phyloP scores from a whole-genome alignment of 2,113 vertebrate species.

The Xenotilapia leptura region DNA sequence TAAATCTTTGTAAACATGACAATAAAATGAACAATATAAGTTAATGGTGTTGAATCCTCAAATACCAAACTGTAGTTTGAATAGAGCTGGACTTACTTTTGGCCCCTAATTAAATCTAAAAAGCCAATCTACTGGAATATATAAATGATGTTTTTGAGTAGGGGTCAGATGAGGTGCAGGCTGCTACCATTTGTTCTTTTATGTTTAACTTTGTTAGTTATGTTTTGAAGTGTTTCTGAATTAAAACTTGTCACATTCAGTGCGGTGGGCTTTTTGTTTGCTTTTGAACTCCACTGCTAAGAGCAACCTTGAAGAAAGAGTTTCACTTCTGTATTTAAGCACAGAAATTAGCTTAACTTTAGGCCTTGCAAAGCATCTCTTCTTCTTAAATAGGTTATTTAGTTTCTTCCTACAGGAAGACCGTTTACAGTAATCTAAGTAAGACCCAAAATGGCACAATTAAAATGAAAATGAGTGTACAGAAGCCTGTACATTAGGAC shows the following conservation, averaged over 20 bases:
- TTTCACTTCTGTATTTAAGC: neutral
- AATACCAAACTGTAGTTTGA: neutral
- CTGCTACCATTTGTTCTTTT: neutral
- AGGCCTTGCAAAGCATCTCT: too few species aligned
- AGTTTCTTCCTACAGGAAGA: neutral
- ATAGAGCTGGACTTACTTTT: neutral
- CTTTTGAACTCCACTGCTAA: neutral
- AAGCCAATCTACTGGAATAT: neutral
- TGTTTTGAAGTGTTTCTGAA: neutral
- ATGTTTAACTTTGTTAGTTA: neutral
- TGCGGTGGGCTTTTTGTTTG: neutral
- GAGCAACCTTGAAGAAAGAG: neutral
- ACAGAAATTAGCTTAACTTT: neutral
- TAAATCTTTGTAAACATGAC: neutral
- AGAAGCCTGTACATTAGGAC: neutral
- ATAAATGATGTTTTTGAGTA: neutral
- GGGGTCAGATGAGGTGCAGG: neutral
- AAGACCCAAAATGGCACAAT: neutral
- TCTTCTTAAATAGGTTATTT: neutral
- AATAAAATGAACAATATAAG: neutral
- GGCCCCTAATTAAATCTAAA: neutral
- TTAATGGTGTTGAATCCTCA: neutral
- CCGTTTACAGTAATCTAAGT: neutral
- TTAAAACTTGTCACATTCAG: neutral
- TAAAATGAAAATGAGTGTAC: neutral